These are phyloP conservation scores for Macrotrachela quadricornifera DNA, from an alignment of 1,140 invertebrate species.

Conservation along the genomic window DNA sequence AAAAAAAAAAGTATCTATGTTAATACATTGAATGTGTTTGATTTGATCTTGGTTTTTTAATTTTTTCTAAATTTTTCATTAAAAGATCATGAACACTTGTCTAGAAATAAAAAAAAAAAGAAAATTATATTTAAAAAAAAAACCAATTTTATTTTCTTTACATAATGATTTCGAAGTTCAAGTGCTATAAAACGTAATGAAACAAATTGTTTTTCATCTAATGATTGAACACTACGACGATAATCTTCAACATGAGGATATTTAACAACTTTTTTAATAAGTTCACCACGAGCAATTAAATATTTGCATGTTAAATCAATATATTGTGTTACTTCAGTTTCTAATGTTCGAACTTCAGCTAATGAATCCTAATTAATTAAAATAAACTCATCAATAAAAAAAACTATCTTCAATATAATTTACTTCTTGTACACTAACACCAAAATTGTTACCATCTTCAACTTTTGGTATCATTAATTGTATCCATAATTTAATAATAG, in stretches of 20 bases:
- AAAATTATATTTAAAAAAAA: slow-evolving; percentile 1
- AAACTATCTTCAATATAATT: too few species aligned
- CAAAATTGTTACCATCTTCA: background rate
- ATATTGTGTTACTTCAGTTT: slow-evolving; percentile 83
- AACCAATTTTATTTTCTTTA: slow-evolving; percentile 15
- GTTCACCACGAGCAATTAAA: slow-evolving; percentile 42
- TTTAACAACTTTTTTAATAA: slow-evolving; percentile 60
- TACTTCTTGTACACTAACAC: background rate
- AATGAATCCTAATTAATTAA: slow-evolving; percentile 45
- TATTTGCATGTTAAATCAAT: slow-evolving; percentile 87
- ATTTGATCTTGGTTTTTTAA: slow-evolving; percentile 66
- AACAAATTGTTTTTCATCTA: slow-evolving; percentile 89
- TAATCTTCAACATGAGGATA: slow-evolving; percentile 93
- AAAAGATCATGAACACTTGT: slow-evolving; percentile 78
- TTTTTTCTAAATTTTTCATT: slow-evolving; percentile 85
- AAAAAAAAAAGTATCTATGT: slow-evolving; percentile 9
- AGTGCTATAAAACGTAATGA: slow-evolving; percentile 73
- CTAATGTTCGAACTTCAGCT: slow-evolving; percentile 79
- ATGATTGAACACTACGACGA: slow-evolving; percentile 64
- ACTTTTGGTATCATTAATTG: background rate
- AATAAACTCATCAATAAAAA: too few species aligned
- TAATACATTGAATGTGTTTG: slow-evolving; percentile 62
- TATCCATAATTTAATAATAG: background rate
- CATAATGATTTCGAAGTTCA: slow-evolving; percentile 89
- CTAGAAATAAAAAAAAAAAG: slow-evolving; percentile 17